phyloP scores from a whole-genome alignment of 2,888 invertebrate genomes.

The Ptilodon capucinus region DNA sequence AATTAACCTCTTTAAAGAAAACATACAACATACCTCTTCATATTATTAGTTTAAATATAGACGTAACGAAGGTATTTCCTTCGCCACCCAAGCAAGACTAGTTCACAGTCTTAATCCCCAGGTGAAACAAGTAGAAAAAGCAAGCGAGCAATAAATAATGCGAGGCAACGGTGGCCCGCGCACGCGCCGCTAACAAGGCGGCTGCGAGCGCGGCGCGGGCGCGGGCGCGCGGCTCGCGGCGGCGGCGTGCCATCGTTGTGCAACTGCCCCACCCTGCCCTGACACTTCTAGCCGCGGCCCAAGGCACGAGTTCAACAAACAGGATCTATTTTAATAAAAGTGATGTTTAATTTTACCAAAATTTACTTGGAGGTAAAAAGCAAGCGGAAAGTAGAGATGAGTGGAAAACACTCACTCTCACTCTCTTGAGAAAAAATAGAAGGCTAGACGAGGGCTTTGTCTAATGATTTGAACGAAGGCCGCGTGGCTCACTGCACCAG shows the following conservation, averaged over 20 bases:
- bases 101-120: not conserved
- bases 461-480: too few relatives aligned
- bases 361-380: not conserved
- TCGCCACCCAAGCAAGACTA: not conserved
- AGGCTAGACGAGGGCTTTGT: too few relatives aligned
- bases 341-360: not conserved
- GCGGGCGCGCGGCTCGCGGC: conserved; percentile 52
- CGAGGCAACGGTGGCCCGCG: conserved; percentile 74
- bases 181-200: conserved; percentile 76
- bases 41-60: too few relatives aligned
- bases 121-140: not conserved
- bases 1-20: too few relatives aligned
- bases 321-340: not conserved
- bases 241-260: conserved; percentile 76
- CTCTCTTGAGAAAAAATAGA: too few relatives aligned
- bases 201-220: conserved; percentile 45
- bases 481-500: too few relatives aligned
- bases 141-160: conserved; percentile 74
- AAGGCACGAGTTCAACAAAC: conserved; percentile 29
- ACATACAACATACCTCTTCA: too few relatives aligned
- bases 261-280: conserved; percentile 76
- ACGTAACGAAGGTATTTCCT: too few relatives aligned
- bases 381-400: too few relatives aligned
- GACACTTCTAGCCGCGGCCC: conserved; percentile 49
- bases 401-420: too few relatives aligned